Percentiles rank a stretch among this genome's conserved stretches.
Conservation (phyloP, 2,797 vertebrate species). For the Anabas testudineus region DNA sequence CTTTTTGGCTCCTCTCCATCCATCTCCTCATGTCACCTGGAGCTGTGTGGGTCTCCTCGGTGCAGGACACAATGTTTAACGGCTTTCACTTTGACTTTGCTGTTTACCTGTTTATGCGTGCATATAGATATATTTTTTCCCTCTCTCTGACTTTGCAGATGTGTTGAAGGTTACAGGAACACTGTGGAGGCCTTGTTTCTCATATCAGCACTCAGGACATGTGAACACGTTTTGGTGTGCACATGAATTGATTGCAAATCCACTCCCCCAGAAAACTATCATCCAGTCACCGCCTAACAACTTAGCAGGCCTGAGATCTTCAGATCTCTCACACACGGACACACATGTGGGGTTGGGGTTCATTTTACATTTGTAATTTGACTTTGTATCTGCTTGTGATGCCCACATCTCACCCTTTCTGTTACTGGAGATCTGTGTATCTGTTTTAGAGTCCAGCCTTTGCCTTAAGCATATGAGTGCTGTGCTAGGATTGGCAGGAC, state of each 20-base stretch:
- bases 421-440: constrained; percentile 19
- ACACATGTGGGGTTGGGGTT: not conserved
- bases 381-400: not conserved
- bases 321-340: too few relatives aligned
- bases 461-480: constrained; percentile 7
- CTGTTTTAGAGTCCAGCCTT: not conserved
- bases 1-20: constrained; percentile 49
- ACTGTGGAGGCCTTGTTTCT: not conserved
- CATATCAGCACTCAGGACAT: constrained; percentile 10
- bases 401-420: not conserved
- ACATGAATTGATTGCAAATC: too few relatives aligned
- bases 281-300: too few relatives aligned
- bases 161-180: constrained; percentile 54
- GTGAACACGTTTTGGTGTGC: too few relatives aligned
- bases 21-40: constrained; percentile 52
- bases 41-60: constrained; percentile 29
- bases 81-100: constrained; percentile 25
- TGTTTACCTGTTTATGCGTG: too few relatives aligned
- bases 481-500: not conserved
- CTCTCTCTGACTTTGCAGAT: constrained; percentile 61
- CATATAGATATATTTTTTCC: not conserved
- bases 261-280: too few relatives aligned
- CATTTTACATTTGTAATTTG: not conserved
- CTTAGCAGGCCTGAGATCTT: too few relatives aligned
- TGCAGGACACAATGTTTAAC: constrained; percentile 31